These are phyloP conservation scores for Ennomos fuscantarius DNA, from an alignment of 2,888 invertebrate genomes.

Conservation along the genomic window DNA sequence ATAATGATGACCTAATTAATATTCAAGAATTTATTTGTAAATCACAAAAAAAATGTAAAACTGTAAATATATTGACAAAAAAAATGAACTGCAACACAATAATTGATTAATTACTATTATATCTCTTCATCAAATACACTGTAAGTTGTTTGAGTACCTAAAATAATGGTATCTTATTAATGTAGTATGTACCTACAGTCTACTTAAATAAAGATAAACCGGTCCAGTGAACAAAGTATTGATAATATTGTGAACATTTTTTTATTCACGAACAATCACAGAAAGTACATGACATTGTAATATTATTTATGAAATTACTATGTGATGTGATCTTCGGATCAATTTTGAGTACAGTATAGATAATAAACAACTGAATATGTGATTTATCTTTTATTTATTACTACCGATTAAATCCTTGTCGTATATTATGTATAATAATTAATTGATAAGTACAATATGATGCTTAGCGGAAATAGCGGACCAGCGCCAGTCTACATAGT, in stretches of 20 bases:
- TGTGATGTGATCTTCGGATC: slow-evolving; percentile 90
- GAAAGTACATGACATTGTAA: slow-evolving; percentile 86
- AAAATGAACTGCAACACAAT: slow-evolving; percentile 84
- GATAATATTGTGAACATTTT: slow-evolving; percentile 84
- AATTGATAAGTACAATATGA: no score
- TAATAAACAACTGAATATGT: slow-evolving; percentile 90
- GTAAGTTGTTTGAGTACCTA: slow-evolving; percentile 82
- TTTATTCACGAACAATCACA: slow-evolving; percentile 84
- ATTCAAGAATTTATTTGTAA: slow-evolving; percentile 86
- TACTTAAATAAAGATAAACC: slow-evolving; percentile 78
- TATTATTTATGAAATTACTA: slow-evolving; percentile 88
- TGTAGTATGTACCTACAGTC: slow-evolving; percentile 78
- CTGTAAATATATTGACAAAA: slow-evolving; percentile 85
- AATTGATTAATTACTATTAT: slow-evolving; percentile 72
- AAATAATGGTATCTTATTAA: slow-evolving; percentile 73
- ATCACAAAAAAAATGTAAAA: slow-evolving; percentile 85
- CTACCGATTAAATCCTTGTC: not conserved
- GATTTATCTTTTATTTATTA: slow-evolving; percentile 70
- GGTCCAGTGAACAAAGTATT: slow-evolving; percentile 85
- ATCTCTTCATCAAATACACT: slow-evolving; percentile 81
- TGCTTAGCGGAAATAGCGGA: no score
- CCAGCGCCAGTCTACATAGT: no score
- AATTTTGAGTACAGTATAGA: slow-evolving; percentile 91
- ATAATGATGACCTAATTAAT: slow-evolving; percentile 85
- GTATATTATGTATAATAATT: no score